These are phyloP conservation scores for Pogonophryne albipinna DNA, from an alignment of 2,797 vertebrate genomes.

Conservation along the genomic window DNA sequence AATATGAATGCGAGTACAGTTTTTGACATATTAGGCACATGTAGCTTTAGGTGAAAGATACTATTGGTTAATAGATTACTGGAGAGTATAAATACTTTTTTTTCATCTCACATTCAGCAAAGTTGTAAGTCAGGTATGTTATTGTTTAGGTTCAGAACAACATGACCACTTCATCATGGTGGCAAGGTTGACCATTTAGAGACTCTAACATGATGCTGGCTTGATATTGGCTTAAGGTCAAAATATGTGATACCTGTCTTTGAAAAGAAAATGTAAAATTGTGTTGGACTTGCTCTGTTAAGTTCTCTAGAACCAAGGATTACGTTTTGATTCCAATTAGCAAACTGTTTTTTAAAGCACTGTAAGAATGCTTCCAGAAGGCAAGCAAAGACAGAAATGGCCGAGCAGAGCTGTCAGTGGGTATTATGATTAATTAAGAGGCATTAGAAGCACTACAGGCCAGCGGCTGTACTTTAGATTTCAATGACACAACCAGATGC, in stretches of 20 bases:
- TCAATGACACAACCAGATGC: background rate
- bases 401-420: background rate
- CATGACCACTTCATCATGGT: background rate
- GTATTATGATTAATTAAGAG: slow-evolving; percentile 12
- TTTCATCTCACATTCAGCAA: background rate
- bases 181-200: background rate
- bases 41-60: no score
- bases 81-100: background rate
- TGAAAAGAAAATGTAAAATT: background rate
- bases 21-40: no score
- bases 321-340: background rate
- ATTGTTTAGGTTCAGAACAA: background rate
- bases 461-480: background rate
- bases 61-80: no score
- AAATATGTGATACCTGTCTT: background rate
- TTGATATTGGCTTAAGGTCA: background rate
- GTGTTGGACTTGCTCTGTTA: background rate
- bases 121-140: background rate
- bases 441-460: background rate
- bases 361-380: background rate
- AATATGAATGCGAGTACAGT: background rate
- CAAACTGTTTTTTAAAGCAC: background rate
- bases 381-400: slow-evolving; percentile 4
- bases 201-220: background rate
- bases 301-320: background rate